A percentile compares a stretch with the other conserved stretches of the same genome.
These are phyloP conservation scores for Azorinus chamasolen DNA, from an alignment of 2,888 invertebrate genomes.

Conservation along the genomic window DNA sequence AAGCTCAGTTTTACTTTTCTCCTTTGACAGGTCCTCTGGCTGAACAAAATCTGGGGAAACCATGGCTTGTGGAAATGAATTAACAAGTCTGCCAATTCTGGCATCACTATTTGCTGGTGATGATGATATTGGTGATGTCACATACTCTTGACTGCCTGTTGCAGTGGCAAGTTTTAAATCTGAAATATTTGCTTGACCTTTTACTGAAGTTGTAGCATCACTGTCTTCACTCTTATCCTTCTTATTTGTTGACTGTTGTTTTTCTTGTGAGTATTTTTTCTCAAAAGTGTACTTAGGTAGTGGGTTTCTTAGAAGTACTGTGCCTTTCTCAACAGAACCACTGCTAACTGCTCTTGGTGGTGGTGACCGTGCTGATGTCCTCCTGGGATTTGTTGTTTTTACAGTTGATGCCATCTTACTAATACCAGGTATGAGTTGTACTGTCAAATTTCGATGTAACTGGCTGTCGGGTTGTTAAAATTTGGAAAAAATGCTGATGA, in stretches of 20 bases:
- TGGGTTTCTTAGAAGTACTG: conserved; percentile 75
- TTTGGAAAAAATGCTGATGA: too few relatives aligned
- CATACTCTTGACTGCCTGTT: neutral
- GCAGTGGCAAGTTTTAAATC: conserved; percentile 12
- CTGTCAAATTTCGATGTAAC: too few relatives aligned
- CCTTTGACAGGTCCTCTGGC: neutral
- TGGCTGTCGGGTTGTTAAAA: too few relatives aligned
- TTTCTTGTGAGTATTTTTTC: conserved; percentile 47
- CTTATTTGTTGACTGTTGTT: neutral
- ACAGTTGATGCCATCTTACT: conserved; percentile 53
- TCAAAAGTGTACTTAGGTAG: conserved; percentile 78
- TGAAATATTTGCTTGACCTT: conserved; percentile 1
- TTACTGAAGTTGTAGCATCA: conserved; percentile 7
- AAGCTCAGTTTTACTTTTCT: neutral
- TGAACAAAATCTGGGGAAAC: neutral
- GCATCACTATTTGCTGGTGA: neutral
- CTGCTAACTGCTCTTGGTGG: conserved; percentile 14
- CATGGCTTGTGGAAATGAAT: conserved; percentile 27
- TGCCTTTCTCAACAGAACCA: conserved; percentile 48
- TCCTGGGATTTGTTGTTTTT: conserved; percentile 42
- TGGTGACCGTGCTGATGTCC: conserved; percentile 24
- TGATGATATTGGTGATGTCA: neutral
- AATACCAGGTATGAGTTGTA: neutral
- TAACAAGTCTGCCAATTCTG: conserved; percentile 35
- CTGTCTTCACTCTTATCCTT: neutral